These are phyloP conservation scores for Archegozetes longisetosus DNA, from an alignment of 1,140 invertebrate genomes.

Conservation along the genomic window DNA sequence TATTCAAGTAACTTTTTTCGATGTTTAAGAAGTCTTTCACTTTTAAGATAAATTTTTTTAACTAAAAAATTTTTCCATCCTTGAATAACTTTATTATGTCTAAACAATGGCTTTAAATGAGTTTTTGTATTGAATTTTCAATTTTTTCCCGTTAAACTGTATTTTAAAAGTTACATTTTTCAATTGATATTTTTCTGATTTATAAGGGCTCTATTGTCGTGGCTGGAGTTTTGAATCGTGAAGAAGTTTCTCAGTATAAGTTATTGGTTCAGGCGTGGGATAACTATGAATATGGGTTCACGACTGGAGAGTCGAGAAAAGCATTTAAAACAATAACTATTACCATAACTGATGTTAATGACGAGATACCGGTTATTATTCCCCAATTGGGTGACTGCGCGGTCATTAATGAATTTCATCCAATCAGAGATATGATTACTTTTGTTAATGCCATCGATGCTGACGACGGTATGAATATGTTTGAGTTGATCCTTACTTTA, in stretches of 20 bases:
- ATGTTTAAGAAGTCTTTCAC: no score
- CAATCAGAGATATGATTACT: slow-evolving; percentile 53
- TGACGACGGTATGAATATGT: slow-evolving; percentile 58
- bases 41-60: no score
- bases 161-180: not conserved
- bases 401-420: slow-evolving; percentile 72
- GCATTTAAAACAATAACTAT: slow-evolving; percentile 52
- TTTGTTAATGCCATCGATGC: slow-evolving; percentile 56
- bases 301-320: slow-evolving; percentile 73
- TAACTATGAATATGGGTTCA: slow-evolving; percentile 79
- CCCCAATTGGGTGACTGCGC: slow-evolving; percentile 35
- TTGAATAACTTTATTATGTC: not conserved
- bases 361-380: slow-evolving; percentile 51
- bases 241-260: slow-evolving; percentile 53
- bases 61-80: slow-evolving; percentile 10
- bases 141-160: no score
- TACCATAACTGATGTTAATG: slow-evolving; percentile 54
- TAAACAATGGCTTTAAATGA: no score
- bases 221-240: slow-evolving; percentile 61
- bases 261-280: slow-evolving; percentile 84
- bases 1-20: no score
- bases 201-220: slow-evolving; percentile 61
- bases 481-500: slow-evolving; percentile 53
- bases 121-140: no score
- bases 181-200: slow-evolving; percentile 28